Evolutionary conservation across 2,797 vertebrate species (phyloP).

Genomic region (Urophycis tenuis): DNA sequence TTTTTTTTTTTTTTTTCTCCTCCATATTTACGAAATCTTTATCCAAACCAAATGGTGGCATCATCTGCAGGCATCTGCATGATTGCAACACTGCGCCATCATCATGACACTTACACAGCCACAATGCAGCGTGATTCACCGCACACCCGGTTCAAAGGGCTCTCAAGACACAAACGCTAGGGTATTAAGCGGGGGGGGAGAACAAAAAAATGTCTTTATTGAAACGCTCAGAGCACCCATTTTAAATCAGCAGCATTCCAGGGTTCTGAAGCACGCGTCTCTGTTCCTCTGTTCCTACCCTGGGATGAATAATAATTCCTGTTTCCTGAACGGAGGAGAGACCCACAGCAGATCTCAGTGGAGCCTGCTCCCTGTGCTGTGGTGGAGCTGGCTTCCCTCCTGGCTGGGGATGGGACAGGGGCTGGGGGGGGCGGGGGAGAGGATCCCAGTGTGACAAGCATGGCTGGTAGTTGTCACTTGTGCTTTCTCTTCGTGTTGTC

Average conservation of each 20-base stretch:
- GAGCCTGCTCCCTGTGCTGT: constrained; percentile 45
- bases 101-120: not conserved
- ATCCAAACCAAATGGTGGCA: constrained; percentile 22
- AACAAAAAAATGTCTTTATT: constrained; percentile 23
- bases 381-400: constrained; percentile 41
- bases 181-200: too few relatives aligned
- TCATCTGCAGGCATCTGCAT: constrained; percentile 40
- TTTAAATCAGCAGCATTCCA: constrained; percentile 21
- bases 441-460: constrained; percentile 56
- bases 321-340: constrained; percentile 39
- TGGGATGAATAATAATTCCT: constrained; percentile 38
- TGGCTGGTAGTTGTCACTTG: constrained; percentile 61
- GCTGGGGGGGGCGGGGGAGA: constrained; percentile 22
- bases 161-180: not conserved
- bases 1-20: constrained; percentile 20
- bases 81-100: constrained; percentile 22
- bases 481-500: constrained; percentile 64
- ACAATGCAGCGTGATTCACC: constrained; percentile 23
- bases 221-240: constrained; percentile 15
- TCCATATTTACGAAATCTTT: constrained; percentile 28
- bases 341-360: constrained; percentile 44
- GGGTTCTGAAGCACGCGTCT: constrained; percentile 20
- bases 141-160: not conserved
- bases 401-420: constrained; percentile 47
- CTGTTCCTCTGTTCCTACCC: constrained; percentile 32